Base-by-base conservation (phyloP, 2,113 vertebrate genomes). In the Ciconia stormi region DNA sequence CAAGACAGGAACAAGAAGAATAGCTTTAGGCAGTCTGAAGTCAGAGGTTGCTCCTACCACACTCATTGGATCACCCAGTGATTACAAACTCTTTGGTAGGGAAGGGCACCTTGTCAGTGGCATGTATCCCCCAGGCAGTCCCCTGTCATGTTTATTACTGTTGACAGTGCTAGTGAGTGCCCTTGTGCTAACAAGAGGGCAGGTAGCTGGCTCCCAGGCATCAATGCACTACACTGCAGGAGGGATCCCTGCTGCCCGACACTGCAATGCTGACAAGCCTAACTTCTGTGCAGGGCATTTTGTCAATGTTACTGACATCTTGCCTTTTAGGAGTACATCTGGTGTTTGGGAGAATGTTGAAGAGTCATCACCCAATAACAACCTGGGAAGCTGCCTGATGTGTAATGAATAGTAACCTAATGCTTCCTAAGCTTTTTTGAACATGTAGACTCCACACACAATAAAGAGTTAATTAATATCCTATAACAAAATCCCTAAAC, bases 51-150 rank as follows among this genome's bases (percentile, higher is more conserved):
- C 7, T 38, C 40, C 38, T 76, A 42, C 32, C n/a, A 42, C 44
- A 13, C 8, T 61, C 61, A 15, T 34, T 82, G 6, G 13, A 67
- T 79, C 66, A 61, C 14, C 58, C 63, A 50, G 53, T 19, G 46
- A 32, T 11, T 85, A 34, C 27, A 77, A 69, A 56, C 23, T 46
- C 22, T 38, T 69, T 53, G 82, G 66, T 82, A 6, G 20, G 38
- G 49, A 96, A 96, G 85, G 95, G 87, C 96, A 96, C 95, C 93
- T 93, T 95, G 93, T 87, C 70, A 47, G 20, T 73, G 66, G 38
- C 36, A 1, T 53, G 61, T 76, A 50, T 87, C 42, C 83, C 9
- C 10, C 29, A 49, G 95, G 81, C 87, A 78, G 81, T 77, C 32
- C 55, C 73, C 73, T 84, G 74, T 94, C 89, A 93, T 4, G 46